Conservation (phyloP, 2,113 vertebrate genomes). For the Paradoxurus hermaphroditus region DNA sequence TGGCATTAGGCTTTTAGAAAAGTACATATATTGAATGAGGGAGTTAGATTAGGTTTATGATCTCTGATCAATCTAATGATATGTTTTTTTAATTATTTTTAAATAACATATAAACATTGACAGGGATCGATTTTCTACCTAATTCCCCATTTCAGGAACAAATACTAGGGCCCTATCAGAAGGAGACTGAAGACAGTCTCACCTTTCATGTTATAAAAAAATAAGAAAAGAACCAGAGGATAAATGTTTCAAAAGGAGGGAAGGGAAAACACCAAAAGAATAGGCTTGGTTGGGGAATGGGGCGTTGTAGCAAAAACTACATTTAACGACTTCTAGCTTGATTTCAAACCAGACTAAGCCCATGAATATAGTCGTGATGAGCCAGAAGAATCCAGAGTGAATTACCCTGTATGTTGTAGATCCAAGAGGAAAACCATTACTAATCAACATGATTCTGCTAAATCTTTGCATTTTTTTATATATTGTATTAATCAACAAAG, state of each 20-base stretch:
- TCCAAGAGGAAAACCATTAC: not conserved
- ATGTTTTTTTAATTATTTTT: not conserved
- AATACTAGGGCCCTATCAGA: not conserved
- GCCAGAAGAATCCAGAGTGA: not conserved
- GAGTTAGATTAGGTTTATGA: not conserved
- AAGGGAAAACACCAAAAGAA: not conserved
- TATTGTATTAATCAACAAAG: conserved; percentile 1
- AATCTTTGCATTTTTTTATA: not conserved
- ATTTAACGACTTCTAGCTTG: not conserved
- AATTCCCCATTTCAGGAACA: not conserved
- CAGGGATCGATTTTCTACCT: not conserved
- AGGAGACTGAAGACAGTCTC: not conserved
- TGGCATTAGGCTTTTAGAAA: conserved; percentile 41
- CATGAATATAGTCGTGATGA: not conserved
- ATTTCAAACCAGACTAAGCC: not conserved
- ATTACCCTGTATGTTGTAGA: not conserved
- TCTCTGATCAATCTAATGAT: not conserved
- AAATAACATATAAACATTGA: not conserved
- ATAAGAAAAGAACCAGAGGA: not conserved
- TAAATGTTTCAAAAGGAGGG: not conserved
- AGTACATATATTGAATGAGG: conserved; percentile 43
- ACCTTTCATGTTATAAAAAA: not conserved
- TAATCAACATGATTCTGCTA: not conserved
- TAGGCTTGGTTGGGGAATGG: not conserved
- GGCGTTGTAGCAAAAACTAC: not conserved